Evolutionary conservation across 2,113 vertebrate species (phyloP), one percentile per base, ranked within the genome.

Genomic region (Sigmodon hispidus): DNA sequence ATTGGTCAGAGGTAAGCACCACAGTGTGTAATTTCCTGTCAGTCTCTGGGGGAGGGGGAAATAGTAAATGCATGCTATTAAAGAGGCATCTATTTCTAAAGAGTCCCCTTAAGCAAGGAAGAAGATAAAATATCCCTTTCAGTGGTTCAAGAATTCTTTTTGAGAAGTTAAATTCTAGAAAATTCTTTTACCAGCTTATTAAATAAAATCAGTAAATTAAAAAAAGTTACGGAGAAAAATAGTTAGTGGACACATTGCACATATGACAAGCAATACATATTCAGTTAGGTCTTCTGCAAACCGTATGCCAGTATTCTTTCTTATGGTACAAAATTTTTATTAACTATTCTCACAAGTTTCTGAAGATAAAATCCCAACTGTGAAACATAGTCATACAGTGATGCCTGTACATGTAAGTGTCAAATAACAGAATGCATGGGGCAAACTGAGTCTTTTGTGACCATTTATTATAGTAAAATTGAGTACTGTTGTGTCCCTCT

Each of bases 221-320:
- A 52, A 81, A 84, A 94, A 16, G 36, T 84, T 84, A 80, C 8
- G 86, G 50, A 76, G 70, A 43, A 93, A 89, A 90, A 87, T 40
- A 85, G 19, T 22, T 88, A 87, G 13, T 21, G 24, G 4, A 50
- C 59, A 61, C 50, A 31, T 13, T 88, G 34, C 22, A 67, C 11
- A 73, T 31, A 63, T 77, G 45, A 90, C 12, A 90, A 26, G 36
- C 48, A 22, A 17, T 26, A 3, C 84, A 59, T 17, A n/a, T 70
- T 75, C 36, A 65, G 19, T 36, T 61, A 84, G 34, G 72, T 83
- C 73, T 93, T 90, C 90, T 70, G 77, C 36, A 40, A 69, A 89
- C 61, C 76, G 15, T 40, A 77, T 63, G 67, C 87, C n/a, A 59
- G 43, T 22, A 52, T 79, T 85, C 92, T 48, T 55, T 90, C 75